Base-by-base conservation (phyloP, 2,888 invertebrate genomes). In the Thereva unica region DNA sequence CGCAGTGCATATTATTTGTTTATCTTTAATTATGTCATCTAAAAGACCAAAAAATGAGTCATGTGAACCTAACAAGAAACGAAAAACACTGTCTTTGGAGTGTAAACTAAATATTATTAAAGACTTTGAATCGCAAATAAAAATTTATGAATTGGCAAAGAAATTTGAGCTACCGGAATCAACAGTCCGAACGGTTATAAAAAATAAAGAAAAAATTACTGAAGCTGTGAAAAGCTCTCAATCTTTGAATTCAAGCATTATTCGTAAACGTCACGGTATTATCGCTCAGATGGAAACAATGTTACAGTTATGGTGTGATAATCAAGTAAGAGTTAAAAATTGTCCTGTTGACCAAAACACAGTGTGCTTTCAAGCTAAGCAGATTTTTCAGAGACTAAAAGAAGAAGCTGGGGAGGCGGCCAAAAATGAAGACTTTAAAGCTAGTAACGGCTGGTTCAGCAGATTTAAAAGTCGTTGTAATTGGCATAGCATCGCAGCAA, bases 281-380 rank as follows among this genome's bases (percentile, higher is more conserved):
- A 63, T 63, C 12, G 52, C 63, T 41, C 9, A 50, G 37, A 63
- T 50, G 63, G 63, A 63, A 50, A 50, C 3, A 49, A 2, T 63
- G 44, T 50, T 50, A 44, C 4, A 63, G 23, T 49, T 50, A 50
- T 63, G 50, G 50, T 63, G 63, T 50, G 63, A 50, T 63, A 50
- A 63, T 63, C 63, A 63, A 63, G 63, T 63, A 38, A 38, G 23
- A n/a, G n/a, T 63, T 35, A 63, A 63, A 49, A 63, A 63, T 63
- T 63, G 35, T 63, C 63, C 63, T 50, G n/a, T n/a, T n/a, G n/a
- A n/a, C n/a, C n/a, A n/a, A n/a, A n/a, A n/a, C n/a, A n/a, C n/a
- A n/a, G n/a, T n/a, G n/a, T n/a, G n/a, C n/a, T n/a, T n/a, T n/a
- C n/a, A n/a, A n/a, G n/a, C n/a, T n/a, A n/a, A n/a, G 52, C 63